Conservation (phyloP, 2,113 vertebrate species). For the Prionailurus bengalensis region DNA sequence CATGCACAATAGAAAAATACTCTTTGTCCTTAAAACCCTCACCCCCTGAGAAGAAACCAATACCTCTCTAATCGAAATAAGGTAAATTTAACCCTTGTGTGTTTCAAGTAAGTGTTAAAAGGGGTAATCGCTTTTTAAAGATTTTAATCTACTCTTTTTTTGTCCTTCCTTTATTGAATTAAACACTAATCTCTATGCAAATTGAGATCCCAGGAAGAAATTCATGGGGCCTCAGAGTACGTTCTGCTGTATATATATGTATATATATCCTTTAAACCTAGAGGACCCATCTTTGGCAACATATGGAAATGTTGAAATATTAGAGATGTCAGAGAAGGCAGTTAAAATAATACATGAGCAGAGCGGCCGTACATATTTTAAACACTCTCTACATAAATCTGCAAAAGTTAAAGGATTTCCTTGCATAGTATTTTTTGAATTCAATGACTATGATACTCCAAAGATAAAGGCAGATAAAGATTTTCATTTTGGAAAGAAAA, state of each 20-base stretch:
- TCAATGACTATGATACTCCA: conserved; percentile 17
- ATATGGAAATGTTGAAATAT: not conserved
- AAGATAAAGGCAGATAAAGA: not conserved
- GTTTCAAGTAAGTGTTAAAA: conserved; percentile 18
- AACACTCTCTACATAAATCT: conserved; percentile 3
- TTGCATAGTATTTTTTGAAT: not conserved
- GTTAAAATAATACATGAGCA: not conserved
- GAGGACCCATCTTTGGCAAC: not conserved
- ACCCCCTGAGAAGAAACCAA: not conserved
- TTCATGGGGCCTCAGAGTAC: not conserved
- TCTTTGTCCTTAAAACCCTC: conserved; percentile 11
- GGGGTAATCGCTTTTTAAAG: not conserved
- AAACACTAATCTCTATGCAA: not conserved
- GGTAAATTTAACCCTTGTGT: conserved; percentile 3
- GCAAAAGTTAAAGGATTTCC: not conserved
- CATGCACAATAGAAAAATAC: not conserved
- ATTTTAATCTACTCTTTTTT: not conserved
- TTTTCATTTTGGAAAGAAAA: not conserved
- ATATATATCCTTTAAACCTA: not conserved
- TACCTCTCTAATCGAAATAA: not conserved
- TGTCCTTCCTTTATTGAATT: not conserved
- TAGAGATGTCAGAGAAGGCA: conserved; percentile 6
- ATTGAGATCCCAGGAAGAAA: conserved; percentile 36
- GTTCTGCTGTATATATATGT: not conserved
- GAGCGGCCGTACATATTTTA: not conserved